Base-by-base conservation (phyloP, 2,113 vertebrate species). In the Dipodomys spectabilis region DNA sequence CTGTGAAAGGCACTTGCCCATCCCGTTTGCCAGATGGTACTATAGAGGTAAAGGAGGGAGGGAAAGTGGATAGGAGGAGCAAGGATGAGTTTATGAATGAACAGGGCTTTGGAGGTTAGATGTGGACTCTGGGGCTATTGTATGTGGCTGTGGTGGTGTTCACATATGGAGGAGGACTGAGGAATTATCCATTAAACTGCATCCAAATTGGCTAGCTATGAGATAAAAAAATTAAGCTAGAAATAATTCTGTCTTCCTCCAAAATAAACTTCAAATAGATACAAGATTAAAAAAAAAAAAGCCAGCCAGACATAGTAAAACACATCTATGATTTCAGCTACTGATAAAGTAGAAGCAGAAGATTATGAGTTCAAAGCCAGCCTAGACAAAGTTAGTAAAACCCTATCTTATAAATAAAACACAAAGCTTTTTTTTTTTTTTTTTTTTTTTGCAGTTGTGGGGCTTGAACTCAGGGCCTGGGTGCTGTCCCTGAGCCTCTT, bases 181-280 rank as follows among this genome's bases (percentile, higher is more conserved):
- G 39, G 35, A 85, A 44, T 92, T 88, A 71, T 44, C 90, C 25
- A 88, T 83, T 65, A 90, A 49, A 19, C 67, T 6, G 1, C 53
- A 72, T 91, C 67, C 77, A 85, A 91, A 62, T 67, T 28, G 82
- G 64, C 53, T 94, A 2, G 23, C 39, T 30, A 62, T 83, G 90
- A 72, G 86, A 60, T 75, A 53, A 39, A 69, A 69, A 92, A 39
- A 23, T 69, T 71, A 74, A 74, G 20, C 57, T 64, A 79, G 27
- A 86, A 82, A 69, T 67, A 7, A 27, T 25, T 86, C 11, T 5
- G 20, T 80, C 45, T 92, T 81, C 32, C 11, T 84, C 32, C 44
- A 64, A 91, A 82, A 87, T 49, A 73, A 67, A 73, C 53, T 82
- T 83, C 67, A 79, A 30, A 44, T 53, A 95, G 80, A 84, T 62